Evolutionary conservation across 2,113 vertebrate genomes (phyloP).

Genomic region (Oophaga pumilio): DNA sequence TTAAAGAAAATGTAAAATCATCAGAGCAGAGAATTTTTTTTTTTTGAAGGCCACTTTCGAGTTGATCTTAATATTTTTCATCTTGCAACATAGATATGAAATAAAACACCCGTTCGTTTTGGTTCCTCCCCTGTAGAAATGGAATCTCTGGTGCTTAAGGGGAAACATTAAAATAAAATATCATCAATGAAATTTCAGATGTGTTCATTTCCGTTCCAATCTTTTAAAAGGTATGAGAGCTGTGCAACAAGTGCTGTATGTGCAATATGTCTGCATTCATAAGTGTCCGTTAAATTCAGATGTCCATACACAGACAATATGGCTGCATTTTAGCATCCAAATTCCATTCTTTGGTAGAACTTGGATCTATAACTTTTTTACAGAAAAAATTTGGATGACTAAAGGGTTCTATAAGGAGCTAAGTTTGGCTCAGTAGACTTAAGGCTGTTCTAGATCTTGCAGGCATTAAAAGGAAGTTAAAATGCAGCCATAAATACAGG

Average conservation of each 20-base stretch:
- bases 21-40: not conserved
- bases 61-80: not conserved
- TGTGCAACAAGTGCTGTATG: not conserved
- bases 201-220: not conserved
- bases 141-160: not conserved
- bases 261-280: not conserved
- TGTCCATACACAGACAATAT: not conserved
- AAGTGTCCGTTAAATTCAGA: not conserved
- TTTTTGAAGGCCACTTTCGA: not conserved
- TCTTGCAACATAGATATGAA: not conserved
- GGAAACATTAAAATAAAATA: not conserved
- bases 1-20: not conserved
- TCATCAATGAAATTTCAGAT: not conserved
- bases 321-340: not conserved
- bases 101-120: not conserved
- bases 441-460: not conserved
- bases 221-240: conserved; percentile 16
- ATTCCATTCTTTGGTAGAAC: not conserved
- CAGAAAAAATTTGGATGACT: not conserved
- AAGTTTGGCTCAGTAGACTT: not conserved
- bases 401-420: not conserved
- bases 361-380: not conserved
- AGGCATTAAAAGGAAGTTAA: not conserved
- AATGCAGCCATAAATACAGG: not conserved
- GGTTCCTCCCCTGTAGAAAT: not conserved